phyloP scores from a whole-genome alignment of 2,113 vertebrate genomes.

The Calonectris borealis region DNA sequence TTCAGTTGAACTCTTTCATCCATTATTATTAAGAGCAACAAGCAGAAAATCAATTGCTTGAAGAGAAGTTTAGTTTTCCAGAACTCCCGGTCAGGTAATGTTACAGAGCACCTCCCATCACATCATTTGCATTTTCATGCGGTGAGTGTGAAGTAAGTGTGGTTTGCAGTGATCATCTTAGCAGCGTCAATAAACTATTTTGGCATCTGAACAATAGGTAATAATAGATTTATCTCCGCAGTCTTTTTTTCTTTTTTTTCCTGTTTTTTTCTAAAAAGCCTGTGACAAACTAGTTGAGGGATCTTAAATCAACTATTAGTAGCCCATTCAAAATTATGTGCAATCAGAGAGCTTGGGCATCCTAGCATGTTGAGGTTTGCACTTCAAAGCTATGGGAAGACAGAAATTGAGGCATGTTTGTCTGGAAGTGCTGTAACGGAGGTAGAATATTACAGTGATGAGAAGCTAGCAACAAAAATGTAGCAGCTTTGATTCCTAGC shows the following conservation, averaged over 20 bases:
- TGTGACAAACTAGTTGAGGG: background rate
- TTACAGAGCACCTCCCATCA: background rate
- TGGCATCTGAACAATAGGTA: background rate
- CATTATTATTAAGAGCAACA: slow-evolving; percentile 54
- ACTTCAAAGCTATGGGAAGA: background rate
- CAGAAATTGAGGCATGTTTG: background rate
- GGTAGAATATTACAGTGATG: background rate
- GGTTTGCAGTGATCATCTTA: background rate
- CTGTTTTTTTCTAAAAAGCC: background rate
- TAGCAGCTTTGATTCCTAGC: background rate
- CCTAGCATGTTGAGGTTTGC: background rate
- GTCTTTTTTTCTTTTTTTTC: background rate
- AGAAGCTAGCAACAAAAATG: background rate
- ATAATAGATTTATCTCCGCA: background rate
- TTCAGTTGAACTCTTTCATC: slow-evolving; percentile 39
- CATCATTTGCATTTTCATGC: slow-evolving; percentile 40
- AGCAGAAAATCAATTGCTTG: slow-evolving; percentile 65
- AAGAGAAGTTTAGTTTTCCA: background rate
- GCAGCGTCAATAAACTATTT: background rate
- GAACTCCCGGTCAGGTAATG: background rate
- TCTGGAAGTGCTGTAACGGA: background rate
- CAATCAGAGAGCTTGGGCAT: background rate
- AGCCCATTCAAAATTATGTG: background rate
- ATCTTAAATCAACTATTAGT: background rate
- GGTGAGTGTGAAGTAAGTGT: background rate